Conservation (phyloP, 1,140 invertebrate species). For the Drosophila gunungcola region DNA sequence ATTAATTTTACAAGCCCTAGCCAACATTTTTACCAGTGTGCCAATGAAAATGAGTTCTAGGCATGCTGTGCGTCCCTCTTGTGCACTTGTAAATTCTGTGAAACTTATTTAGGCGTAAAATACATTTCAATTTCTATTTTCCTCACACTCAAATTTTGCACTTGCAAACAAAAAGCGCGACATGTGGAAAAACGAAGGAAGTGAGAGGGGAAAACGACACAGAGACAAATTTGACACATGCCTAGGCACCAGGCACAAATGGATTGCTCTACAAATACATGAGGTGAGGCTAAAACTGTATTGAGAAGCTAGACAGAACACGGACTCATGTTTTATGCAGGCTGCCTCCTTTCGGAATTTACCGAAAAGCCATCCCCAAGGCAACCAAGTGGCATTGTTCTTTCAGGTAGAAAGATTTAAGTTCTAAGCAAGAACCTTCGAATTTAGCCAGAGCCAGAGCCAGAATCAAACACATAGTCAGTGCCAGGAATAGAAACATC, state of each 20-base stretch:
- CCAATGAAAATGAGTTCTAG: conserved; percentile 5
- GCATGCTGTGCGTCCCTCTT: conserved; percentile 19
- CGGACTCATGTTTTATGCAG: conserved; percentile 73
- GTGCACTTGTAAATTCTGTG: conserved; percentile 52
- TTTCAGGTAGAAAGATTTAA: conserved; percentile 49
- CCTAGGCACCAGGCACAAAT: conserved; percentile 57
- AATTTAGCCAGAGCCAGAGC: not conserved
- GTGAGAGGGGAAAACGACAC: conserved; percentile 4
- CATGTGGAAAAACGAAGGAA: conserved; percentile 8
- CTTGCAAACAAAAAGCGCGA: conserved; percentile 50
- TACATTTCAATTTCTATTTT: conserved; percentile 71
- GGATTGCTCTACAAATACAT: conserved; percentile 56
- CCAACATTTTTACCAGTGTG: not conserved
- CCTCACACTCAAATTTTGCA: conserved; percentile 12
- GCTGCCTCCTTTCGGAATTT: conserved; percentile 16
- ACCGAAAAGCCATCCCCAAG: conserved; percentile 33
- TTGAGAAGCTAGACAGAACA: conserved; percentile 32
- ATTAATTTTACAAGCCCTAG: too few relatives aligned
- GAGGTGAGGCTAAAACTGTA: conserved; percentile 39
- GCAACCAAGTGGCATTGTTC: conserved; percentile 57
- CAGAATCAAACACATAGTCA: not conserved
- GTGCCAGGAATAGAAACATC: conserved; percentile 36
- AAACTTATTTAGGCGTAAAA: conserved; percentile 63
- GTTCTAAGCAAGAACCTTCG: conserved; percentile 41
- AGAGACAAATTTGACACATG: conserved; percentile 74